Base-by-base conservation (phyloP, 2,888 invertebrate genomes). In the Polydrusus cervinus region DNA sequence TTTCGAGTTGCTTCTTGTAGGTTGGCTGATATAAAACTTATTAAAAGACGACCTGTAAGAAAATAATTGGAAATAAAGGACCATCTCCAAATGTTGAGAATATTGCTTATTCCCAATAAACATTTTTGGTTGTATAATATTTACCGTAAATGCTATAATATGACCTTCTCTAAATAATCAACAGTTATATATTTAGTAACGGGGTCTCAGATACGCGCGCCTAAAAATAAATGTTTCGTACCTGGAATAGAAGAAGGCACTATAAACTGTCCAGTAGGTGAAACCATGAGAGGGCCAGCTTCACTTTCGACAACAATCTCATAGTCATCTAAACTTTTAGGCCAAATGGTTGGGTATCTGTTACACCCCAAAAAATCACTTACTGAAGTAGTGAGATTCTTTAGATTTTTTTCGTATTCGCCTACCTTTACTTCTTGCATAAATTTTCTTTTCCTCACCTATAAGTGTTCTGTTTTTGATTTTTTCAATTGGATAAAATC, bases 261-360 rank as follows among this genome's bases (percentile, higher is more conserved):
- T 77, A 97, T 95, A 83, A 97, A 94, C 88, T 97, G 97, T 3
- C 97, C 98, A 3, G 96, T 96, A 0, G 97, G 97, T 11, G 96
- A 96, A 34, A 98, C 90, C 94, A 97, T 97, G 71, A 98, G 85
- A 0, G 97, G 97, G 0, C 97, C 97, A 3, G 97, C 95, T 86
- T 97, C 97, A 20, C 97, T 97, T 89, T 97, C 96, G 51, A 97
- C 93, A 25, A 96, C 96, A 69, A 97, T 92, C 88, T 96, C 93
- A 84, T 93, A 94, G 83, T 93, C 89, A 10, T 90, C 88, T 18
- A 97, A 89, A 72, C 91, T 90, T 47, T 90, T 88, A 0, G 96
- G 95, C 91, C 96, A 95, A 20, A 89, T 87, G 57, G 88, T 87
- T 0, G 96, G 94, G 86, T 92, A 93, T 76, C 90, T 92, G 80